Conservation (phyloP, 1,140 invertebrate genomes). For the Asobara japonica region DNA sequence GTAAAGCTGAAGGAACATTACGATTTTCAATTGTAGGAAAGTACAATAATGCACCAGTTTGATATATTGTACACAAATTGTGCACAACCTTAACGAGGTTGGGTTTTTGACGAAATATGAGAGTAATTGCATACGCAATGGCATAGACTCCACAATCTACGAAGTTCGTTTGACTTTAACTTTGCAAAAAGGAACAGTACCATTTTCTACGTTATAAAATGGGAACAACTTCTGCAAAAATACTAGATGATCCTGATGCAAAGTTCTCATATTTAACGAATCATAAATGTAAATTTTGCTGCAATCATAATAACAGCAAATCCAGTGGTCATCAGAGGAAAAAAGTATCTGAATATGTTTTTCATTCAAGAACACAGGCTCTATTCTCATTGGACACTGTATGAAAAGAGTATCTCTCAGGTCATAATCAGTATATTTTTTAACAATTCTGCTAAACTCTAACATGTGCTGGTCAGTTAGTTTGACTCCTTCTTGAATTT, state of each 20-base stretch:
- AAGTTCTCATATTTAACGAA: conserved; percentile 28
- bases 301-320: conserved; percentile 35
- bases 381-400: neutral
- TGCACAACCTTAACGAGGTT: neutral
- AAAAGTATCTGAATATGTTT: conserved; percentile 31
- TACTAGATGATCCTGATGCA: conserved; percentile 30
- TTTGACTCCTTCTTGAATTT: neutral
- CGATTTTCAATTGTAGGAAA: neutral
- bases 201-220: conserved; percentile 7
- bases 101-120: conserved; percentile 19
- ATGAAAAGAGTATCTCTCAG: conserved; percentile 10
- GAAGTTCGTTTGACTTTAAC: conserved; percentile 32
- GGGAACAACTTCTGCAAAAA: conserved; percentile 29
- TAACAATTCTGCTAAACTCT: neutral
- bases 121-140: conserved; percentile 26
- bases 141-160: too few relatives aligned
- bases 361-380: neutral
- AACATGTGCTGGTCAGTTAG: neutral
- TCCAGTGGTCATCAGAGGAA: conserved; percentile 29
- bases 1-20: neutral
- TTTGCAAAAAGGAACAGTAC: conserved; percentile 17
- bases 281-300: conserved; percentile 34
- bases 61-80: neutral
- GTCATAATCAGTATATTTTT: conserved; percentile 11
- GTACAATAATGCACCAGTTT: neutral